phyloP scores from a whole-genome alignment of 2,888 invertebrate species.

The Luffia ferchaultella region DNA sequence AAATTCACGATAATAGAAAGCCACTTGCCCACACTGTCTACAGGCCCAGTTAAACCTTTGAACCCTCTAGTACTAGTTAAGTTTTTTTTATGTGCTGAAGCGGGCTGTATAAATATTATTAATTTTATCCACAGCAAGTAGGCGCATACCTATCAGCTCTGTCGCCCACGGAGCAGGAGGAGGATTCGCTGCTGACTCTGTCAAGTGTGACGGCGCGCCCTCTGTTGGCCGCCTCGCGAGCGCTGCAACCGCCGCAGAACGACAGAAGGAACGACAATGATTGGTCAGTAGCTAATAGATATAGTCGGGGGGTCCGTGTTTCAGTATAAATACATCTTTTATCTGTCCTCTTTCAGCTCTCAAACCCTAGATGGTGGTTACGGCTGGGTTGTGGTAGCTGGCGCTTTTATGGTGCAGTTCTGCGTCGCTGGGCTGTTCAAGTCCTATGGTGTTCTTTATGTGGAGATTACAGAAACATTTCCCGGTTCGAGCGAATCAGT shows the following conservation, averaged over 20 bases:
- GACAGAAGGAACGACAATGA: slow-evolving; percentile 21
- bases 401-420: slow-evolving; percentile 82
- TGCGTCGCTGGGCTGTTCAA: slow-evolving; percentile 84
- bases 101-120: too few relatives aligned
- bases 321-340: background rate
- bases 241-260: slow-evolving; percentile 34
- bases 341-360: slow-evolving; percentile 22
- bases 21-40: too few relatives aligned
- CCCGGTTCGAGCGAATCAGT: slow-evolving; percentile 77
- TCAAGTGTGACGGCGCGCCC: slow-evolving; percentile 78
- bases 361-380: slow-evolving; percentile 75
- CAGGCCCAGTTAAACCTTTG: too few relatives aligned
- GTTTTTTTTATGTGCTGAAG: too few relatives aligned
- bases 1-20: too few relatives aligned
- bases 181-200: slow-evolving; percentile 75
- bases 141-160: slow-evolving; percentile 55
- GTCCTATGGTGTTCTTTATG: slow-evolving; percentile 82
- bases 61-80: too few relatives aligned
- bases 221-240: slow-evolving; percentile 73
- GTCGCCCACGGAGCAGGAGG: slow-evolving; percentile 71
- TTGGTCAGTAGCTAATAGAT: background rate
- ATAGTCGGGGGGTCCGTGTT: too few relatives aligned
- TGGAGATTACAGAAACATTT: slow-evolving; percentile 82
- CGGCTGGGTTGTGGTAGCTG: slow-evolving; percentile 80
- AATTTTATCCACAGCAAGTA: slow-evolving; percentile 52